These are phyloP conservation scores for Platycercus adscitus DNA, from an alignment of 2,113 vertebrate genomes.

Conservation along the genomic window DNA sequence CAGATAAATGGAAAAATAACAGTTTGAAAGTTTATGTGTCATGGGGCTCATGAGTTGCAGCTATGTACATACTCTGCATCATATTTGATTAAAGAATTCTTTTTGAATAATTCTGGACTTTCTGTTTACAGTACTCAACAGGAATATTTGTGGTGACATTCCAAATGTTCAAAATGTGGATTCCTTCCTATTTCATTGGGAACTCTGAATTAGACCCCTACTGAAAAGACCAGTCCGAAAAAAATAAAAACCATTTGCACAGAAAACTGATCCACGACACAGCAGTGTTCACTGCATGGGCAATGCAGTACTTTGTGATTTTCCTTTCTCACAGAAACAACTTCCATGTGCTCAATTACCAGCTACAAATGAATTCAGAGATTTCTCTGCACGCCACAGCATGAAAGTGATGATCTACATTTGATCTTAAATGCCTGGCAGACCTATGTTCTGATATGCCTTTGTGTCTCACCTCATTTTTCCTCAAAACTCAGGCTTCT, in stretches of 20 bases:
- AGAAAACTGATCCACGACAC: background rate
- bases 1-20: background rate
- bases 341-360: background rate
- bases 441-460: background rate
- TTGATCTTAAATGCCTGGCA: background rate
- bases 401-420: background rate
- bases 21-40: background rate
- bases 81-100: background rate
- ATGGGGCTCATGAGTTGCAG: background rate
- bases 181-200: background rate
- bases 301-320: background rate
- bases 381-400: background rate
- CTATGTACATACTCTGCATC: background rate
- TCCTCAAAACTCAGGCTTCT: background rate
- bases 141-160: background rate
- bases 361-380: background rate
- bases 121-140: background rate
- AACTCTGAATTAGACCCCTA: background rate
- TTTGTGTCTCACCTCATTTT: background rate
- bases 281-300: background rate
- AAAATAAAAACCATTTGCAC: background rate
- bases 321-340: slow-evolving; percentile 3
- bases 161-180: background rate
- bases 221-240: background rate
- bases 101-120: background rate